phyloP scores from a whole-genome alignment of 2,888 invertebrate genomes.

The Agrotis clavis region DNA sequence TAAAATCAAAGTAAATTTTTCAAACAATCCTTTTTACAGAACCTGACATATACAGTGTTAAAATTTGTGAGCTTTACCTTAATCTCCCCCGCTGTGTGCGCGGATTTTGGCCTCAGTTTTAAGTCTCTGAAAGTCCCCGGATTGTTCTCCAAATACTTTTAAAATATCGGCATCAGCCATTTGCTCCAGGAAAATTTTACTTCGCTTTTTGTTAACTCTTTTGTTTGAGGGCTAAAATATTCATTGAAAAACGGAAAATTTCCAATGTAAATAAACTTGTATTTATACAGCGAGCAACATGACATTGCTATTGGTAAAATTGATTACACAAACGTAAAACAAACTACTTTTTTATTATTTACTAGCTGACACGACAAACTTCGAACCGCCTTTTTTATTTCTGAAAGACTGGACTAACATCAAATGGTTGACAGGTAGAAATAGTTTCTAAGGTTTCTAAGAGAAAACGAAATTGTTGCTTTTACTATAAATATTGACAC shows the following conservation, averaged over 20 bases:
- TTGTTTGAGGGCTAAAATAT: neutral
- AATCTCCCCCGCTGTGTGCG: constrained; percentile 49
- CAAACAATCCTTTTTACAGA: constrained; percentile 23
- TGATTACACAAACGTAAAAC: too few species aligned
- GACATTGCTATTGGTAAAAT: too few species aligned
- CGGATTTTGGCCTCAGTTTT: constrained; percentile 39
- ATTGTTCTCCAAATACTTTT: constrained; percentile 25
- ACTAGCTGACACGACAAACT: too few species aligned
- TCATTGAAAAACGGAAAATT: neutral
- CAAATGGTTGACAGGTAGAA: too few species aligned
- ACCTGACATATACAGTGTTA: constrained; percentile 40
- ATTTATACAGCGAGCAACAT: neutral
- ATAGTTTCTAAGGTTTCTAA: too few species aligned
- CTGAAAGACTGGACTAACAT: too few species aligned
- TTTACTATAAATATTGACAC: too few species aligned
- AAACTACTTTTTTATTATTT: too few species aligned
- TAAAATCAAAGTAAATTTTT: constrained; percentile 25
- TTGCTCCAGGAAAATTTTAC: constrained; percentile 25
- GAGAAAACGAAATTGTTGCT: too few species aligned
- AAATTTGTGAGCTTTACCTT: constrained; percentile 28
- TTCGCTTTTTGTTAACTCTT: neutral
- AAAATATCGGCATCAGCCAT: constrained; percentile 27
- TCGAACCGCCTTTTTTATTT: too few species aligned
- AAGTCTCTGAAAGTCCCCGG: constrained; percentile 30
- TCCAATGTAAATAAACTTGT: neutral